Percentiles rank a stretch among this genome's conserved stretches.
Evolutionary conservation across 2,888 invertebrate genomes (phyloP).

Genomic region (Argyra leucocephala): DNA sequence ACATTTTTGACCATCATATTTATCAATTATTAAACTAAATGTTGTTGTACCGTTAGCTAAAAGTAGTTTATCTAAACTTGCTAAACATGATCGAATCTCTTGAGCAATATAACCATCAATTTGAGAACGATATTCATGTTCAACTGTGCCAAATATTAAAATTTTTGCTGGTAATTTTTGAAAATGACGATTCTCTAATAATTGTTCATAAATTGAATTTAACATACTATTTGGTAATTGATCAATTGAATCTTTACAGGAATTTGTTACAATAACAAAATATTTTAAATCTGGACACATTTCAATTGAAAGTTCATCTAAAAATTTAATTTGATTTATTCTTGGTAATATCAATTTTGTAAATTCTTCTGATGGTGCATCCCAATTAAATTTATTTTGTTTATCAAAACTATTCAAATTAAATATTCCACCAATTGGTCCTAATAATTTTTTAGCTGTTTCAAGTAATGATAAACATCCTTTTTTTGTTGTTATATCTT

Average conservation of each 20-base stretch:
- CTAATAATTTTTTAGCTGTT: slow-evolving; percentile 50
- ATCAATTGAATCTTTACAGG: slow-evolving; percentile 60
- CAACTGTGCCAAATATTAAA: slow-evolving; percentile 70
- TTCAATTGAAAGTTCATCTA: slow-evolving; percentile 58
- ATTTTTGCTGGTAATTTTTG: slow-evolving; percentile 70
- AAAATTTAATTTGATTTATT: slow-evolving; percentile 57
- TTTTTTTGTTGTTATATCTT: slow-evolving; percentile 58
- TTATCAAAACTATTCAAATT: slow-evolving; percentile 82
- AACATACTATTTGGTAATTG: slow-evolving; percentile 88
- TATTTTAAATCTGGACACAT: slow-evolving; percentile 52
- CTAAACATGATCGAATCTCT: background rate
- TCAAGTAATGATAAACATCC: slow-evolving; percentile 62
- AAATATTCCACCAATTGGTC: slow-evolving; percentile 73
- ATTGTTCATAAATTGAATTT: slow-evolving; percentile 81
- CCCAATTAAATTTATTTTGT: slow-evolving; percentile 57
- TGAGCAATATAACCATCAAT: background rate
- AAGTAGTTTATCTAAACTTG: background rate
- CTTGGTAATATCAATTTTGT: background rate
- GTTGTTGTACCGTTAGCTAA: background rate
- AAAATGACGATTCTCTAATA: slow-evolving; percentile 62
- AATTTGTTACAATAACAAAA: slow-evolving; percentile 87
- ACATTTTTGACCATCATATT: slow-evolving; percentile 5
- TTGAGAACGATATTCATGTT: background rate
- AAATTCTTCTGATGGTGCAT: slow-evolving; percentile 65
- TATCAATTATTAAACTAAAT: background rate